Base-by-base conservation (phyloP, 37 sponge, comb jelly and placozoan genomes). In the Agelas oroides region DNA sequence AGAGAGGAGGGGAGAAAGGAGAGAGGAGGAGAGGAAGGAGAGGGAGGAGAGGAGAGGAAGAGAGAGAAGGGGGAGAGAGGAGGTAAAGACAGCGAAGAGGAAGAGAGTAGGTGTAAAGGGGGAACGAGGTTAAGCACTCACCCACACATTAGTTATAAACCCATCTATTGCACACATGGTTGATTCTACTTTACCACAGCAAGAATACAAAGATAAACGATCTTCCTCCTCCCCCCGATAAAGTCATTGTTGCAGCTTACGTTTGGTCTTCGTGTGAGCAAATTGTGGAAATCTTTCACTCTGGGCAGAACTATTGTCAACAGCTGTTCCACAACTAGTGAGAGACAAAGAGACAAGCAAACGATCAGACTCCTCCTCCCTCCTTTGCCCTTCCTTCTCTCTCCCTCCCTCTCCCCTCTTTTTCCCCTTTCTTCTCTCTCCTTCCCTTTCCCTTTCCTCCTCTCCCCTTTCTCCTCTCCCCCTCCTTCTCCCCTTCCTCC, bases 241-340 rank as follows among this genome's bases (percentile, higher is more conserved):
- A 56, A 15, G 18, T 56, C 58, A 15, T 56, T 18, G 58, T 56
- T 56, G 17, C 18, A 2, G 28, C 71, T 78, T 31, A 81, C 89
- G 40, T 88, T 31, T 14, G 89, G 82, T 68, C 18, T 75, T 34
- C 82, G 41, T 31, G 55, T 31, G 18, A 88, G 78, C 16, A 88
- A 40, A 34, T 63, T 32, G 57, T 88, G 83, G 30, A 88, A 81
- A 21, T 81, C 75, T 31, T 75, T 81, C 53, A 88, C 25, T 55
- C 78, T 34, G 12, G 82, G 76, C 13, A 76, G 38, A 58, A 81
- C 68, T 19, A 70, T 70, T 24, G 58, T 60, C 28, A 87, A 39
- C 16, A 64, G 39, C 46, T 53, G 59, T 21, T 46, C 34, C 58
- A 56, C n/a, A n/a, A n/a, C n/a, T n/a, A n/a, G n/a, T n/a, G n/a